Conservation (phyloP, 2,888 invertebrate species). For the Polymixis flavicincta region DNA sequence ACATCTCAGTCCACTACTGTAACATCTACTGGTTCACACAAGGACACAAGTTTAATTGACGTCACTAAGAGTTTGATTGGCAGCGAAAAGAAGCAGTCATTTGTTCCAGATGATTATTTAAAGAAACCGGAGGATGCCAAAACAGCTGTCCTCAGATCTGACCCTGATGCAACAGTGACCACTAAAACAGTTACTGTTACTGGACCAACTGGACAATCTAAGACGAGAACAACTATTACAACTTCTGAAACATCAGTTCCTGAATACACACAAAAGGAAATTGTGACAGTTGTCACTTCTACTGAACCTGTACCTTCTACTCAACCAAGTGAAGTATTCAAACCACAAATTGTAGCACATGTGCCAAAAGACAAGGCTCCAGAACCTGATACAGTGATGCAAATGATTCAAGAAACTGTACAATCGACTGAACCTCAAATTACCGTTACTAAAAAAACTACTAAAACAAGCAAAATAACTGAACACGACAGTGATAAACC, state of each 20-base stretch:
- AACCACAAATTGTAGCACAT: conserved; percentile 20
- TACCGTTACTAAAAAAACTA: conserved; percentile 31
- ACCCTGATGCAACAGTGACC: conserved; percentile 35
- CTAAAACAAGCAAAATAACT: conserved; percentile 25
- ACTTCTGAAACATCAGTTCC: conserved; percentile 37
- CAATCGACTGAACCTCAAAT: conserved; percentile 55
- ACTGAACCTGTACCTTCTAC: conserved; percentile 15
- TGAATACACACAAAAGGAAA: conserved; percentile 25
- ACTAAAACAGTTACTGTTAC: conserved; percentile 37
- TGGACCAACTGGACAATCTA: conserved; percentile 27
- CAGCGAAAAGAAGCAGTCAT: conserved; percentile 38
- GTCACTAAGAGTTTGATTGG: conserved; percentile 45
- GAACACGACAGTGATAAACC: conserved; percentile 24
- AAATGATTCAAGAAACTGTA: conserved; percentile 57
- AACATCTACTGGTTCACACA: conserved; percentile 35
- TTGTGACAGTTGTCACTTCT: conserved; percentile 27
- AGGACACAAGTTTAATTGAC: conserved; percentile 35
- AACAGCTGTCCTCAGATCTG: neutral
- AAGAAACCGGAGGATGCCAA: conserved; percentile 9
- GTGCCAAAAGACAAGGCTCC: conserved; percentile 13
- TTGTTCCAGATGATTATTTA: conserved; percentile 8
- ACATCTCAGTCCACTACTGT: conserved; percentile 42
- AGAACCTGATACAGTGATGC: conserved; percentile 43
- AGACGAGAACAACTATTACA: conserved; percentile 28
- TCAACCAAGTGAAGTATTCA: conserved; percentile 7